Evolutionary conservation across 2,888 invertebrate species (phyloP).

Genomic region (Drosophila suboccidentalis): DNA sequence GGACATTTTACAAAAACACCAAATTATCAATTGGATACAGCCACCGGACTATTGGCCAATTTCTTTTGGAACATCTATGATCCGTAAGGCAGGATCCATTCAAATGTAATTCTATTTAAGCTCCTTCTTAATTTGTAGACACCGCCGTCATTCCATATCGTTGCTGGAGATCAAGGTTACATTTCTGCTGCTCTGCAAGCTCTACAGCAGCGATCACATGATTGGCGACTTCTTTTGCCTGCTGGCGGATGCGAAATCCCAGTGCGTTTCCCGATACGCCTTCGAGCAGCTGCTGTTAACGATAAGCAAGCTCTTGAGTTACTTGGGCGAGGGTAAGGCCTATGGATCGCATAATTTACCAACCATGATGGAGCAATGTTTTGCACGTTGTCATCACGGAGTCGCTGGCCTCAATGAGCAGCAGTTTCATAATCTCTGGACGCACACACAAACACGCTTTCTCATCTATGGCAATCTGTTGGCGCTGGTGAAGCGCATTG

Average conservation of each 20-base stretch:
- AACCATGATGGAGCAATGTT: constrained; percentile 82
- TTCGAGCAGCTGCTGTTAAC: constrained; percentile 82
- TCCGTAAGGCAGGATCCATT: constrained; percentile 71
- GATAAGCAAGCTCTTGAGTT: constrained; percentile 82
- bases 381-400: constrained; percentile 72
- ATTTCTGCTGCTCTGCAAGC: constrained; percentile 83
- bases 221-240: constrained; percentile 80
- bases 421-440: constrained; percentile 84
- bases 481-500: constrained; percentile 83
- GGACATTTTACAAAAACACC: constrained; percentile 79
- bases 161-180: constrained; percentile 84
- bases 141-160: constrained; percentile 83
- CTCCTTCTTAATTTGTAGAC: constrained; percentile 52
- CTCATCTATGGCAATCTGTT: constrained; percentile 84
- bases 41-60: constrained; percentile 80
- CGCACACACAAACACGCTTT: constrained; percentile 79
- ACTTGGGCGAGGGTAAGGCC: constrained; percentile 82
- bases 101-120: neutral
- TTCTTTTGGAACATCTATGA: constrained; percentile 85
- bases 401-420: constrained; percentile 82
- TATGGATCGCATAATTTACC: constrained; percentile 82
- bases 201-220: constrained; percentile 79
- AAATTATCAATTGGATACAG: constrained; percentile 76
- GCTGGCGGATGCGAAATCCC: constrained; percentile 75
- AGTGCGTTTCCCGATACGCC: constrained; percentile 81